phyloP scores from a whole-genome alignment of 2,888 invertebrate species.

The Torymus tubicola region DNA sequence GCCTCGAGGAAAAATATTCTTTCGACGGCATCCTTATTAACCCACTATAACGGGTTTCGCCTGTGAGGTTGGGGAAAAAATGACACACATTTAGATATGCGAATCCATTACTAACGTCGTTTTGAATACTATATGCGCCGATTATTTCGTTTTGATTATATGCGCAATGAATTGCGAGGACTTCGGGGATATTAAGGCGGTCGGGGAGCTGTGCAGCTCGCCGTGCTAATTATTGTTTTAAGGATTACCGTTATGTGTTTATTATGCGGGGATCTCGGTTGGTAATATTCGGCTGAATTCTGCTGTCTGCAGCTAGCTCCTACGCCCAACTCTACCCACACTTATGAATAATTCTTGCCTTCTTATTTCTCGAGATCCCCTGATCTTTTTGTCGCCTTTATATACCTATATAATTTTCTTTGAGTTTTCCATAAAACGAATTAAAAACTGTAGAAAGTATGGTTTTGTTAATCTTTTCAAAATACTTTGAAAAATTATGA shows the following conservation, averaged over 20 bases:
- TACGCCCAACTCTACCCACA: conserved; percentile 64
- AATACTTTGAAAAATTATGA: too few relatives aligned
- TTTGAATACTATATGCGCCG: not conserved
- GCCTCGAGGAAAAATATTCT: not conserved
- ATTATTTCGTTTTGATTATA: conserved; percentile 51
- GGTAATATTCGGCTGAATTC: conserved; percentile 72
- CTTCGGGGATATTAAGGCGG: not conserved
- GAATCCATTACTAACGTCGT: not conserved
- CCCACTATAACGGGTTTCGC: too few relatives aligned
- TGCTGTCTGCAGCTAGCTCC: conserved; percentile 61
- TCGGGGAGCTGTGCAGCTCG: conserved; percentile 52
- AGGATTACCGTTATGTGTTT: conserved; percentile 76
- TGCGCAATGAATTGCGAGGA: conserved; percentile 33
- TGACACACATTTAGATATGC: not conserved
- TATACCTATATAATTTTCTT: too few relatives aligned
- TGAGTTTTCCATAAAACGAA: too few relatives aligned
- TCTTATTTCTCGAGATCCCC: conserved; percentile 41
- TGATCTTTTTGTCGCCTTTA: not conserved
- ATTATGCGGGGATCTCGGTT: conserved; percentile 68
- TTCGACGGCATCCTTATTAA: too few relatives aligned
- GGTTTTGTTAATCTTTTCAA: too few relatives aligned
- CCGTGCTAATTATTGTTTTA: conserved; percentile 76
- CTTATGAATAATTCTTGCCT: conserved; percentile 75
- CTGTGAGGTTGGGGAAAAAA: too few relatives aligned
- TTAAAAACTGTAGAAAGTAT: too few relatives aligned